These are phyloP conservation scores for Thymelicus sylvestris DNA, from an alignment of 2,888 invertebrate species.

Conservation along the genomic window DNA sequence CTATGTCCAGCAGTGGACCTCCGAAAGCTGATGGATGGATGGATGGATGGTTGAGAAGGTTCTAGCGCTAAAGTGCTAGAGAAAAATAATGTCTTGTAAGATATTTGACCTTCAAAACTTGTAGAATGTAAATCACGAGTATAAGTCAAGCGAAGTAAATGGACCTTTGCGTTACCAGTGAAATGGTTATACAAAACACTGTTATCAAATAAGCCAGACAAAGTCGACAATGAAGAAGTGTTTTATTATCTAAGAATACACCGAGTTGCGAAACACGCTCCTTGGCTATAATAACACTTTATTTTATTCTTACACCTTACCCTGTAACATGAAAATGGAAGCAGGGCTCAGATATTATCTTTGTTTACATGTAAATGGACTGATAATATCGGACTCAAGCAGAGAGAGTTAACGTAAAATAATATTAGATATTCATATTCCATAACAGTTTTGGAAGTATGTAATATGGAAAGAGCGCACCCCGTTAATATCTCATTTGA, in stretches of 20 bases:
- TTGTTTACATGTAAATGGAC: constrained; percentile 23
- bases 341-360: constrained; percentile 20
- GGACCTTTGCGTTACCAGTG: too few relatives aligned
- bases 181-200: background rate
- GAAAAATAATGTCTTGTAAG: too few relatives aligned
- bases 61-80: too few relatives aligned
- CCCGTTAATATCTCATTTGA: constrained; percentile 4
- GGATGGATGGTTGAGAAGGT: too few relatives aligned
- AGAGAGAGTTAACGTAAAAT: constrained; percentile 3
- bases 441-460: constrained; percentile 1
- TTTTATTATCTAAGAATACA: constrained; percentile 15
- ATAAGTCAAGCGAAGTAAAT: too few relatives aligned
- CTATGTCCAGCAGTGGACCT: too few relatives aligned
- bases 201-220: constrained; percentile 15
- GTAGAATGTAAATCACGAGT: too few relatives aligned
- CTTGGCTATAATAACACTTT: constrained; percentile 29
- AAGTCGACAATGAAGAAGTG: constrained; percentile 20
- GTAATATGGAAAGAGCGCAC: background rate
- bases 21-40: too few relatives aligned
- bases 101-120: too few relatives aligned
- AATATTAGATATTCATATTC: constrained; percentile 6
- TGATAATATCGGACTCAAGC: constrained; percentile 7
- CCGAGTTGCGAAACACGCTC: constrained; percentile 21
- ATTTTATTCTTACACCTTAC: constrained; percentile 30
- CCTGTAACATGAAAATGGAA: constrained; percentile 20